phyloP scores from a whole-genome alignment of 2,888 invertebrate genomes.

The Amblyteles armatorius region DNA sequence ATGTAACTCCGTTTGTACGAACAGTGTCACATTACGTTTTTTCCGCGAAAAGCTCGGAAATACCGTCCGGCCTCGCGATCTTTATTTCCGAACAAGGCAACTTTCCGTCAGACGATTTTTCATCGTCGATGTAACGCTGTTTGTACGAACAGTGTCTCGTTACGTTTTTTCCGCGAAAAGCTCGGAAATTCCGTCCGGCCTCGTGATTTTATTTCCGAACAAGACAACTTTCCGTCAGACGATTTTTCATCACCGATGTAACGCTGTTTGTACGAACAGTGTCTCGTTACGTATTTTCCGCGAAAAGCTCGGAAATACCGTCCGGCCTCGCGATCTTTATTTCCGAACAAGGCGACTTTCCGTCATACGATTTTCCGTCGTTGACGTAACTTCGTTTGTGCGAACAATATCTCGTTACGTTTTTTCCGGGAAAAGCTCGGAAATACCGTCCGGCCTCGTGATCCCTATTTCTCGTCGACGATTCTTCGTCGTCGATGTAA shows the following conservation, averaged over 20 bases:
- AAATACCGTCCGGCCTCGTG: not conserved
- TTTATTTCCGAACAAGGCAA: slow-evolving; percentile 17
- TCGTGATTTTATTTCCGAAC: slow-evolving; percentile 19
- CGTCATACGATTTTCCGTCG: not conserved
- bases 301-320: not conserved
- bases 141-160: no score
- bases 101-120: not conserved
- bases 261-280: no score
- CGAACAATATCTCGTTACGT: no score
- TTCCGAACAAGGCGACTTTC: not conserved
- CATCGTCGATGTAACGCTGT: no score
- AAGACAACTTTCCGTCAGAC: not conserved
- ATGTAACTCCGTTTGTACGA: not conserved
- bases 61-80: slow-evolving; percentile 3
- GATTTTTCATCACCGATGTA: no score
- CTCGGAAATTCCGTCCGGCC: not conserved
- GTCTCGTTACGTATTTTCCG: not conserved
- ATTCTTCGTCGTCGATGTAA: not conserved
- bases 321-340: not conserved
- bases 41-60: not conserved
- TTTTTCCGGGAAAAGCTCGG: not conserved
- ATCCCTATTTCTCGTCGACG: not conserved
- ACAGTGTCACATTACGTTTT: not conserved
- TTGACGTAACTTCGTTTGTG: not conserved
- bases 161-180: not conserved